Percentiles rank a stretch among this genome's conserved stretches.
phyloP scores from a whole-genome alignment of 2,113 vertebrate species.

The Abramis brama region DNA sequence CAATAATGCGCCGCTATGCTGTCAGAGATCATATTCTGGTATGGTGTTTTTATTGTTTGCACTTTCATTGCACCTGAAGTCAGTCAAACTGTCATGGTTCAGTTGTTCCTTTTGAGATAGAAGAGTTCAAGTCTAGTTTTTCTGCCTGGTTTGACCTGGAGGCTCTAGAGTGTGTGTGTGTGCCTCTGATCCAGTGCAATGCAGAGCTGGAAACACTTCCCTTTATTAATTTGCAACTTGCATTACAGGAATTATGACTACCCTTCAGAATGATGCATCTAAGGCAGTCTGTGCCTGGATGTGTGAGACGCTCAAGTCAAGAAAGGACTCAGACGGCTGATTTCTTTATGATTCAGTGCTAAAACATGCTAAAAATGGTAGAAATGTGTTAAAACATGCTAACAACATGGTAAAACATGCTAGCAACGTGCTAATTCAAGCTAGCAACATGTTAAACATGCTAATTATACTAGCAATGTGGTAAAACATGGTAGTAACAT shows the following conservation, averaged over 20 bases:
- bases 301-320: background rate
- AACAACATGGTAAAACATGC: no score
- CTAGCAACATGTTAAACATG: no score
- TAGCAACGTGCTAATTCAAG: no score
- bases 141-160: background rate
- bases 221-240: background rate
- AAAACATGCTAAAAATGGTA: no score
- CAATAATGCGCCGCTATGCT: background rate
- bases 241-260: background rate
- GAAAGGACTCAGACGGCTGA: background rate
- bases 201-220: background rate
- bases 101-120: background rate
- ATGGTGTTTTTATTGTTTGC: constrained; percentile 8
- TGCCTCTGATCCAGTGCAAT: background rate
- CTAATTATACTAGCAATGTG: no score
- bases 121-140: constrained; percentile 2
- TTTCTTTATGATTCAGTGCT: background rate
- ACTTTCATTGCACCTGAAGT: constrained; percentile 16
- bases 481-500: no score
- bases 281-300: background rate
- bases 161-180: background rate
- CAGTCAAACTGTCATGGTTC: background rate
- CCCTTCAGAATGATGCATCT: background rate
- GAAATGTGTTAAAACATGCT: no score
- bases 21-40: background rate